phyloP scores from a whole-genome alignment of 2,888 invertebrate genomes.

The Chelonus formosanus region DNA sequence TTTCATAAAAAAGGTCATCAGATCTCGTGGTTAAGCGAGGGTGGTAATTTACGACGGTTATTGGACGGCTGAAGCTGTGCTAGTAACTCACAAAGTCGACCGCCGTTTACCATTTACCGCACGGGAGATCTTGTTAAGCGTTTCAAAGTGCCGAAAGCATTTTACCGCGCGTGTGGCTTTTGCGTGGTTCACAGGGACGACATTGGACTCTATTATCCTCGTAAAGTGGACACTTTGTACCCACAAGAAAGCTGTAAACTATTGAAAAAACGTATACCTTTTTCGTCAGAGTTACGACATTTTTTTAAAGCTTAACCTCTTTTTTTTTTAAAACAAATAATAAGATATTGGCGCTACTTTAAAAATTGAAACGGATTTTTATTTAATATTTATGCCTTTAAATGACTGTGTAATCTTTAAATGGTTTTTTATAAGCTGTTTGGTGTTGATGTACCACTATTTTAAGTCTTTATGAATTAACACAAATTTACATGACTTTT shows the following conservation, averaged over 20 bases:
- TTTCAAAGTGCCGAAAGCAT: slow-evolving; percentile 44
- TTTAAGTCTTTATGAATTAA: too few species aligned
- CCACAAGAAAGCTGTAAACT: slow-evolving; percentile 11
- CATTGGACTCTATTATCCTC: slow-evolving; percentile 18
- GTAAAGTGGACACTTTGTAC: background rate
- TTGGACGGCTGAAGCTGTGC: slow-evolving; percentile 14
- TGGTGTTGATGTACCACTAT: too few species aligned
- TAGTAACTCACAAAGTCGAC: slow-evolving; percentile 42
- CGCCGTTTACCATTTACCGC: slow-evolving; percentile 44
- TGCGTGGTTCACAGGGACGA: slow-evolving; percentile 8
- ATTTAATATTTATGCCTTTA: too few species aligned
- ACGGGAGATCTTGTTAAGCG: slow-evolving; percentile 48
- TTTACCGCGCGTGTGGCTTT: slow-evolving; percentile 28
- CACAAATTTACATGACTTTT: too few species aligned
- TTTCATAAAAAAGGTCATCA: background rate
- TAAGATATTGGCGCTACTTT: too few species aligned
- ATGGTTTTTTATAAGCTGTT: too few species aligned
- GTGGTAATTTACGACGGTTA: slow-evolving; percentile 37
- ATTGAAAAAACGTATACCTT: background rate
- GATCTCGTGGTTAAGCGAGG: slow-evolving; percentile 19
- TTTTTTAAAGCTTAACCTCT: background rate
- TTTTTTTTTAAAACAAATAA: background rate
- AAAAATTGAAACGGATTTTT: too few species aligned
- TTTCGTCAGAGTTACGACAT: too few species aligned
- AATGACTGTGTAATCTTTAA: too few species aligned